These are phyloP conservation scores for Sorex araneus DNA, from an alignment of 2,113 vertebrate genomes.

Conservation along the genomic window DNA sequence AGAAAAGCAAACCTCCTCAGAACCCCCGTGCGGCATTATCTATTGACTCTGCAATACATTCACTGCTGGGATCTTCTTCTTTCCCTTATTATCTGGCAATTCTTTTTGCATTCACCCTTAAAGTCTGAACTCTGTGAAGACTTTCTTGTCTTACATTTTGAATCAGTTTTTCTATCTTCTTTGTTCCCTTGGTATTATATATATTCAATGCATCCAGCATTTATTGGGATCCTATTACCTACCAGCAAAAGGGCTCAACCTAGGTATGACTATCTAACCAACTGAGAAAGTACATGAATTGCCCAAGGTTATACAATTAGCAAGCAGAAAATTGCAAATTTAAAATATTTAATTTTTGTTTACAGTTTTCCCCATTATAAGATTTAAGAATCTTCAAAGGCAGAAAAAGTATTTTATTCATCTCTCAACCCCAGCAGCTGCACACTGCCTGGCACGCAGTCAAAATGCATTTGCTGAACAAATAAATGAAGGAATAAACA, in stretches of 20 bases:
- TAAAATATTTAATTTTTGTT: slow-evolving; percentile 47
- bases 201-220: neutral
- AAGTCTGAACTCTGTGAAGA: neutral
- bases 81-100: neutral
- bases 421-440: neutral
- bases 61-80: neutral
- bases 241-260: neutral
- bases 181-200: slow-evolving; percentile 30
- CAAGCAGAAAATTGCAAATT: slow-evolving; percentile 9
- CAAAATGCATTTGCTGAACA: slow-evolving; percentile 58
- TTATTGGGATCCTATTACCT: neutral
- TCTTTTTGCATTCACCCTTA: neutral
- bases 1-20: neutral
- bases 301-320: neutral
- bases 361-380: neutral
- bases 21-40: neutral
- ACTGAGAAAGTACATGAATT: neutral
- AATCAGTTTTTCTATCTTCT: slow-evolving; percentile 17
- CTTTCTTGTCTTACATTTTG: slow-evolving; percentile 10
- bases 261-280: neutral
- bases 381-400: neutral
- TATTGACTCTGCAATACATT: neutral
- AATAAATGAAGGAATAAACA: slow-evolving; percentile 52
- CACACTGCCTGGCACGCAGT: slow-evolving; percentile 33
- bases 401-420: slow-evolving; percentile 25